Percentiles rank a stretch among this genome's conserved stretches.
Evolutionary conservation across 1,140 invertebrate species (phyloP).

Genomic region (Drosophila seguyi): DNA sequence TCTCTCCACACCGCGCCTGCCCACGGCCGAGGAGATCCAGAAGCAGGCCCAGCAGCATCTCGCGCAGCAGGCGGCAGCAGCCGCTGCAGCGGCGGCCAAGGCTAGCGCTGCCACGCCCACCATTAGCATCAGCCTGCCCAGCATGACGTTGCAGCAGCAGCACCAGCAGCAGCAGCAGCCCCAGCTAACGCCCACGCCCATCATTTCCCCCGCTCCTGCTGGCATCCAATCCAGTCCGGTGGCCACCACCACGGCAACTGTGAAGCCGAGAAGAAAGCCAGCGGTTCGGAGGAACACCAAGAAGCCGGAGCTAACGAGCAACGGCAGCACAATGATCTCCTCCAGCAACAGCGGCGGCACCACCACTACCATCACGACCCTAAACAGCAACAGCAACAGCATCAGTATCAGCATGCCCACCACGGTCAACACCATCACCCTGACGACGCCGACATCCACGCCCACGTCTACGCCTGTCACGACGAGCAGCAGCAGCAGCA

Average conservation of each 20-base stretch:
- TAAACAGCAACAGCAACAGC: slow-evolving; percentile 24
- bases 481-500: slow-evolving; percentile 22
- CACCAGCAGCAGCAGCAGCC: slow-evolving; percentile 19
- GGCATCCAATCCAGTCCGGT: slow-evolving; percentile 21
- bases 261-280: slow-evolving; percentile 78
- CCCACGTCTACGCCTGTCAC: slow-evolving; percentile 29
- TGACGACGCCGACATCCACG: slow-evolving; percentile 39
- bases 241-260: slow-evolving; percentile 64
- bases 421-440: slow-evolving; percentile 53
- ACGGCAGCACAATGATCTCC: slow-evolving; percentile 11
- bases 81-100: slow-evolving; percentile 50
- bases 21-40: slow-evolving; percentile 82
- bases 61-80: slow-evolving; percentile 70
- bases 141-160: too few relatives aligned
- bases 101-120: slow-evolving; percentile 47
- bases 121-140: slow-evolving; percentile 67
- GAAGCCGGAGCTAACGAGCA: slow-evolving; percentile 58
- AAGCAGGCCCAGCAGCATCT: slow-evolving; percentile 81
- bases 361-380: slow-evolving; percentile 24
- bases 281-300: slow-evolving; percentile 76
- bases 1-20: slow-evolving; percentile 80
- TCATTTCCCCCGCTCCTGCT: slow-evolving; percentile 32
- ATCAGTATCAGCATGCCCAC: slow-evolving; percentile 30
- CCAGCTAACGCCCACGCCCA: slow-evolving; percentile 41
- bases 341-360: slow-evolving; percentile 18